These are phyloP conservation scores for Watsonalla cultraria DNA, from an alignment of 2,888 invertebrate species.

Conservation along the genomic window DNA sequence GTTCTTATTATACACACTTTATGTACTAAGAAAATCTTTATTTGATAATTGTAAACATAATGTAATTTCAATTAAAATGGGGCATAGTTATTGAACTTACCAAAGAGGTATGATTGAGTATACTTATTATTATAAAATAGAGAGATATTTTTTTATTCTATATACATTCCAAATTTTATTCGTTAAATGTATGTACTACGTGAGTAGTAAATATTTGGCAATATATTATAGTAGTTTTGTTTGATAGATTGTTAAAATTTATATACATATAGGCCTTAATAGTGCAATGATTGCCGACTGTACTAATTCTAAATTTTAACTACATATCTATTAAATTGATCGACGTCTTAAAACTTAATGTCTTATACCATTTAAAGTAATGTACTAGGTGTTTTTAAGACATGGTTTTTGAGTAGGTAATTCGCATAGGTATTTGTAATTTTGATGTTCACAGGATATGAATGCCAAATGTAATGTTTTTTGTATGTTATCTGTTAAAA, in stretches of 20 bases:
- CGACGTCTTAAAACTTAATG: no score
- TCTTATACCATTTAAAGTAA: no score
- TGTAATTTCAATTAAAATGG: no score
- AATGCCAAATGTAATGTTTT: constrained; percentile 59
- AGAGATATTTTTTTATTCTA: constrained; percentile 5
- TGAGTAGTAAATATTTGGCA: constrained; percentile 4
- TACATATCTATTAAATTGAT: no score
- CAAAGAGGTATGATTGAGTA: constrained; percentile 24
- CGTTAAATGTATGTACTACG: constrained; percentile 10
- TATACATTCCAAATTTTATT: constrained; percentile 30
- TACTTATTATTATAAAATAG: background rate
- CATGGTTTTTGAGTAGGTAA: no score
- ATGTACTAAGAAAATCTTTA: no score
- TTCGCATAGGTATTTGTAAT: no score
- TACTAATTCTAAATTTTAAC: no score
- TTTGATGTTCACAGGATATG: constrained; percentile 17
- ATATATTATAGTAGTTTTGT: constrained; percentile 13
- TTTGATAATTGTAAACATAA: no score
- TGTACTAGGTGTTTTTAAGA: no score
- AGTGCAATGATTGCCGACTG: no score
- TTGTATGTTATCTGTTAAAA: constrained; percentile 41
- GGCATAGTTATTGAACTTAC: constrained; percentile 15
- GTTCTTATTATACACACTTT: no score
- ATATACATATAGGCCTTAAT: background rate
- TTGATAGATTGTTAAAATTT: constrained; percentile 8